A percentile compares a stretch with the other conserved stretches of the same genome.
Evolutionary conservation across 2,888 invertebrate genomes (phyloP).

Genomic region (Schizotus pectinicornis): DNA sequence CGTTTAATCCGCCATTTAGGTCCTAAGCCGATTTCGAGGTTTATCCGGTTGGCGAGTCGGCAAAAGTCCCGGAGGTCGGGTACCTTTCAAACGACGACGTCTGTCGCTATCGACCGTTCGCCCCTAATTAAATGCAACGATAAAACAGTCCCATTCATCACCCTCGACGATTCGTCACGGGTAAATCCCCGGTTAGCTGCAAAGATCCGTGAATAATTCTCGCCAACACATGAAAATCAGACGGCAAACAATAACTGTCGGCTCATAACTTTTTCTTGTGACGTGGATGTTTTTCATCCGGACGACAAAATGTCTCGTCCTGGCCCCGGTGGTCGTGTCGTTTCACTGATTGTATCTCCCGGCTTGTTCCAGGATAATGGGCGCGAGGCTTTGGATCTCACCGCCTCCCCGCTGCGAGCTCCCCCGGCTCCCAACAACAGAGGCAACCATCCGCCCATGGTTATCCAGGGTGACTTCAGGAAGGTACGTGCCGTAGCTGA

Average conservation of each 20-base stretch:
- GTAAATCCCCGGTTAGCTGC: constrained; percentile 7
- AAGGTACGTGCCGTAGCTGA: constrained; percentile 66
- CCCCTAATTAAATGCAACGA: constrained; percentile 4
- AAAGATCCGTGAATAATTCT: too few relatives aligned
- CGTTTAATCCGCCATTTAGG: too few relatives aligned
- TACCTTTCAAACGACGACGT: too few relatives aligned
- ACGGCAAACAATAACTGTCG: too few relatives aligned
- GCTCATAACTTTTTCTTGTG: too few relatives aligned
- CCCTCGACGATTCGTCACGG: constrained; percentile 7
- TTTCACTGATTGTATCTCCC: too few relatives aligned
- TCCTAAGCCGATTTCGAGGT: too few relatives aligned
- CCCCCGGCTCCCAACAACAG: constrained; percentile 68
- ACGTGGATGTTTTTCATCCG: too few relatives aligned
- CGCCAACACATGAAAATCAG: too few relatives aligned
- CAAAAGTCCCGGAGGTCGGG: constrained; percentile 2
- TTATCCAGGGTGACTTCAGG: constrained; percentile 92
- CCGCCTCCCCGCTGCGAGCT: constrained; percentile 86
- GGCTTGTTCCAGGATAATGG: constrained; percentile 75
- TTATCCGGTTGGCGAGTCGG: neutral
- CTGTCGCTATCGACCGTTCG: constrained; percentile 5
- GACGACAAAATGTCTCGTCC: too few relatives aligned
- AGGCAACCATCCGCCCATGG: constrained; percentile 75
- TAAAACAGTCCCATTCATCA: constrained; percentile 5
- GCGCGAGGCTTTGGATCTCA: constrained; percentile 90
- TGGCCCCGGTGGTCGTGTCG: too few relatives aligned